Conservation (phyloP, 2,888 invertebrate genomes). For the Andrena bicolor region DNA sequence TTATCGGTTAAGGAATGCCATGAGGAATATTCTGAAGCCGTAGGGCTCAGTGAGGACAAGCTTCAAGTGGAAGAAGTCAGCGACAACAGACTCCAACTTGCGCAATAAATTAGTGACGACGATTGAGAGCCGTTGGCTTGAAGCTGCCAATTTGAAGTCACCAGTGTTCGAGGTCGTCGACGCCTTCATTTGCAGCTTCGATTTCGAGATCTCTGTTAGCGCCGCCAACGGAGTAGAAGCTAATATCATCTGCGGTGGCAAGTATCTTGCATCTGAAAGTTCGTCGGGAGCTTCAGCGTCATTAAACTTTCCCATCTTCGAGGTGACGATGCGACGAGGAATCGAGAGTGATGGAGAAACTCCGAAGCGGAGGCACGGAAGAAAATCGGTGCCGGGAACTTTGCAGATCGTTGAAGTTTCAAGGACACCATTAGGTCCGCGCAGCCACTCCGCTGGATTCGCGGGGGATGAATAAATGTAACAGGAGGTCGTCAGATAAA, state of each 20-base stretch:
- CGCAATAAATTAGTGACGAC: too few species aligned
- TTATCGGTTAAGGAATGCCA: too few species aligned
- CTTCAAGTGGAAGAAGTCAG: too few species aligned
- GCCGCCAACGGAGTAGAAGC: too few species aligned
- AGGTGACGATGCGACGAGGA: background rate
- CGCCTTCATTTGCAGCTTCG: too few species aligned
- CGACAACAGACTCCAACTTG: too few species aligned
- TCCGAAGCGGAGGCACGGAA: background rate
- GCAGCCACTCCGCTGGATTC: constrained; percentile 22
- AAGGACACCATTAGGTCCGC: constrained; percentile 43
- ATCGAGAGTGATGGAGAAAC: background rate
- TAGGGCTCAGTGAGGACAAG: too few species aligned
- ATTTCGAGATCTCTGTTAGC: too few species aligned
- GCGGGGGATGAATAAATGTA: constrained; percentile 57
- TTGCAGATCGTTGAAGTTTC: constrained; percentile 42
- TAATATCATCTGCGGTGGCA: background rate
- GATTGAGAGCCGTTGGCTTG: too few species aligned
- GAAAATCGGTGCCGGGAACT: constrained; percentile 32
- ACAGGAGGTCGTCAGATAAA: constrained; percentile 42
- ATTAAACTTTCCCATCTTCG: background rate
- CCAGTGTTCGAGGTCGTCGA: too few species aligned
- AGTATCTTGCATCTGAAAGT: background rate
- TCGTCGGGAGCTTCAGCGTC: background rate
- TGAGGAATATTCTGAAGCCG: too few species aligned
- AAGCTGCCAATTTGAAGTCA: too few species aligned